Conservation (phyloP, 2,797 vertebrate genomes). For the Balearica regulorum region DNA sequence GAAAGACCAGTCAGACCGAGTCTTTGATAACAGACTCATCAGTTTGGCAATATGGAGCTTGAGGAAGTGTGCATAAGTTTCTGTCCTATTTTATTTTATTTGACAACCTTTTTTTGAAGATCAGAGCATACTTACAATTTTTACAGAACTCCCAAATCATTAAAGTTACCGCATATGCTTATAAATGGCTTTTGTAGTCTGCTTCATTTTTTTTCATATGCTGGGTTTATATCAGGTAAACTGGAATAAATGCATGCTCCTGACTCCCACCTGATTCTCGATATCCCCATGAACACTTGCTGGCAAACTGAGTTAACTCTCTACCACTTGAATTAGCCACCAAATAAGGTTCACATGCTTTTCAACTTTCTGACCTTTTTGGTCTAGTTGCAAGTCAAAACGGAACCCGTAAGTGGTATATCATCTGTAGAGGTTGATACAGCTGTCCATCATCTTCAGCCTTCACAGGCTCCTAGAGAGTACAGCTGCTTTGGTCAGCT, state of each 20-base stretch:
- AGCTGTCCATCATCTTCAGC: not conserved
- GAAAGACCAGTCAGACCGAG: constrained; percentile 4
- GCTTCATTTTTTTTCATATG: not conserved
- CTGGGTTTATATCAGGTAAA: constrained; percentile 45
- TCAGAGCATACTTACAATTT: constrained; percentile 49
- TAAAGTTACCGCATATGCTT: not conserved
- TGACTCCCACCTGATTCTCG: not conserved
- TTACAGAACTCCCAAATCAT: constrained; percentile 36
- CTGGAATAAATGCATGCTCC: not conserved
- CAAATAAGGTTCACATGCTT: not conserved
- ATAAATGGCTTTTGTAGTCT: constrained; percentile 40
- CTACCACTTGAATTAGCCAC: not conserved
- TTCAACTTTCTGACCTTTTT: not conserved
- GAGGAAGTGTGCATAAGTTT: constrained; percentile 58
- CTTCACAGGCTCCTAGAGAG: not conserved
- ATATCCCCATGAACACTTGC: not conserved
- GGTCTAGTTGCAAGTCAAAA: not conserved
- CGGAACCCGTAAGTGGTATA: not conserved
- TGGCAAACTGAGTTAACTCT: not conserved
- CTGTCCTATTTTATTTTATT: constrained; percentile 35
- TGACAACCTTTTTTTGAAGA: constrained; percentile 52
- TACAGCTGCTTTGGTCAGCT: not conserved
- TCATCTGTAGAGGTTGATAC: not conserved
- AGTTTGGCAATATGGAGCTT: constrained; percentile 32
- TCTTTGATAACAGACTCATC: constrained; percentile 48